These are phyloP conservation scores for Lepus timidus DNA, from an alignment of 2,113 vertebrate genomes.

Conservation along the genomic window DNA sequence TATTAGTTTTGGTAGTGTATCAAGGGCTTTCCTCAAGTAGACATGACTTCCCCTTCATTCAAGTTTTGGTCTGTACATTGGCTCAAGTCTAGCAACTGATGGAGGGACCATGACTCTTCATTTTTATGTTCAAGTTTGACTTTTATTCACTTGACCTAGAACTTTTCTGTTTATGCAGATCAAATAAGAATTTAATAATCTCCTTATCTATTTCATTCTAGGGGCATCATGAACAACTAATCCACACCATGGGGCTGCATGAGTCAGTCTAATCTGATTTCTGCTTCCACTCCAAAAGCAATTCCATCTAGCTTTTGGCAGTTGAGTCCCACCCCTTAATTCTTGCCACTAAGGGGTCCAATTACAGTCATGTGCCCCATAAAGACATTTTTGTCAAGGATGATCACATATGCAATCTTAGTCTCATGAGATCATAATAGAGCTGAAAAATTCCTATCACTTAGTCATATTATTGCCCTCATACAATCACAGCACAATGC, in stretches of 20 bases:
- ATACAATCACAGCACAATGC: too few relatives aligned
- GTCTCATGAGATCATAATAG: too few relatives aligned
- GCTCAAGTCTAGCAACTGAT: neutral
- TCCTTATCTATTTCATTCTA: constrained; percentile 1
- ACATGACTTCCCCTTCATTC: neutral
- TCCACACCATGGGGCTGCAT: neutral
- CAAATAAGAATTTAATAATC: neutral
- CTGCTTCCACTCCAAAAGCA: neutral
- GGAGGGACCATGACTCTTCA: neutral
- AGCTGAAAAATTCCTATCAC: too few relatives aligned
- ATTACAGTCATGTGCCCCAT: neutral
- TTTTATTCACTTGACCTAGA: constrained; percentile 18
- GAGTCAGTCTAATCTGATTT: neutral
- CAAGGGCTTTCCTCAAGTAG: neutral
- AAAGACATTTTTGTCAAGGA: too few relatives aligned
- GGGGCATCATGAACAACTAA: neutral
- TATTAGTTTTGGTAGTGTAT: neutral
- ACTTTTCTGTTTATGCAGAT: neutral
- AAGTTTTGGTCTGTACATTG: neutral
- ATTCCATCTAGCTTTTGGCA: neutral
- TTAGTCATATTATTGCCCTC: too few relatives aligned
- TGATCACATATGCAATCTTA: too few relatives aligned
- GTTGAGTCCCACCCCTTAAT: neutral
- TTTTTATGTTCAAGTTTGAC: neutral
- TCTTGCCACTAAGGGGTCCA: neutral